These are phyloP conservation scores for Pimpla rufipes DNA, from an alignment of 2,888 invertebrate genomes.

Conservation along the genomic window DNA sequence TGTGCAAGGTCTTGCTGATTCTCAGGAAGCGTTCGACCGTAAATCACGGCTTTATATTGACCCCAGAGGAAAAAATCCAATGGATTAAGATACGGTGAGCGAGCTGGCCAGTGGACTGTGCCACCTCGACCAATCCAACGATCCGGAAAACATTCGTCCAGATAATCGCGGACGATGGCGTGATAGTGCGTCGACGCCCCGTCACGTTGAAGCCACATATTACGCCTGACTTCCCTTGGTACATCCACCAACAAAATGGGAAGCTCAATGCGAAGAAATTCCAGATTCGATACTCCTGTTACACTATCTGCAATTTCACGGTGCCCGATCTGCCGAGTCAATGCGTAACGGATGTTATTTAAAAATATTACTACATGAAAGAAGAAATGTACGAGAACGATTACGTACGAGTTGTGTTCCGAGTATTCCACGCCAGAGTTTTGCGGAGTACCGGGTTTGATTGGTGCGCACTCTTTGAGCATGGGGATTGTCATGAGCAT, in stretches of 20 bases:
- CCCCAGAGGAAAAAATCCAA: conserved; percentile 21
- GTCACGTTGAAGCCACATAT: conserved; percentile 1
- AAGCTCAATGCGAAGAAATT: neutral
- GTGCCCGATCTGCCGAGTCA: neutral
- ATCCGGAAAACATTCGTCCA: neutral
- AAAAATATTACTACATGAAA: neutral
- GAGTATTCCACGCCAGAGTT: conserved; percentile 8
- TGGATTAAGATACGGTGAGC: neutral
- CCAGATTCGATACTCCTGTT: neutral
- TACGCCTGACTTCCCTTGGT: neutral
- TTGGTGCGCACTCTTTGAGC: neutral
- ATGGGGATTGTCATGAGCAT: conserved; percentile 17
- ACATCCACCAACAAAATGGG: conserved; percentile 2
- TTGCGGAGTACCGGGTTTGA: conserved; percentile 10
- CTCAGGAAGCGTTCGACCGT: neutral
- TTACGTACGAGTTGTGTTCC: conserved; percentile 18
- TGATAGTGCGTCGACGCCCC: neutral
- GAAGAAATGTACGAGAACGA: neutral
- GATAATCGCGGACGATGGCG: neutral
- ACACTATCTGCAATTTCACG: neutral
- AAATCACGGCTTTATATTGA: neutral
- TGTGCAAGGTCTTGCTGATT: neutral
- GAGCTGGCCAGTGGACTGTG: neutral
- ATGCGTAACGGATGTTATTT: neutral
- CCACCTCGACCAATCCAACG: conserved; percentile 16